phyloP scores from a whole-genome alignment of 1,140 invertebrate genomes.

The Meloidogyne floridensis region DNA sequence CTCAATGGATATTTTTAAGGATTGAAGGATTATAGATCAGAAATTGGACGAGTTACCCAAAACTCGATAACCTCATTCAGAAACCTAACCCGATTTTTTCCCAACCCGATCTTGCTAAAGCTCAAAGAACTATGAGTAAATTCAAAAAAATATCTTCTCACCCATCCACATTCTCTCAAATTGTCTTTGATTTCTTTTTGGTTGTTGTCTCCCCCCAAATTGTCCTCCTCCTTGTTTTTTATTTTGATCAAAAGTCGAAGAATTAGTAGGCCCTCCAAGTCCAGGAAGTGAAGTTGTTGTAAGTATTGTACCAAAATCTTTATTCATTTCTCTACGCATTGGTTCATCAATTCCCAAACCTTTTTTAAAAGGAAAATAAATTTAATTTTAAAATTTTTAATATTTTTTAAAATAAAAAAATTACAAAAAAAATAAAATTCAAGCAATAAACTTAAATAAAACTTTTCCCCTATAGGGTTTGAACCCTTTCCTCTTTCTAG shows the following conservation, averaged over 20 bases:
- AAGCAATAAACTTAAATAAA: too few relatives aligned
- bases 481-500: too few relatives aligned
- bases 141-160: background rate
- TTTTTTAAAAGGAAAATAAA: constrained; percentile 73
- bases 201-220: constrained; percentile 41
- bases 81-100: too few relatives aligned
- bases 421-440: background rate
- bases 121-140: too few relatives aligned
- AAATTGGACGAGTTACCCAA: too few relatives aligned
- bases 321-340: constrained; percentile 53
- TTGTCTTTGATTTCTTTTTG: constrained; percentile 60
- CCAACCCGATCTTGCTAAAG: background rate
- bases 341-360: constrained; percentile 90
- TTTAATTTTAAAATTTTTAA: background rate
- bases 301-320: constrained; percentile 38
- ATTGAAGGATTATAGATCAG: too few relatives aligned
- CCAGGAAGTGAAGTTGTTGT: constrained; percentile 27
- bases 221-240: background rate
- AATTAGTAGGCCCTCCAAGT: constrained; percentile 4
- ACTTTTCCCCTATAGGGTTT: too few relatives aligned
- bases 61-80: too few relatives aligned
- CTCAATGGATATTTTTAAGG: too few relatives aligned
- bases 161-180: constrained; percentile 62
- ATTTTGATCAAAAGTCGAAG: background rate
- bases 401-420: too few relatives aligned